A percentile compares a stretch with the other conserved stretches of the same genome.
Evolutionary conservation across 2,888 invertebrate genomes (phyloP).

Genomic region (Rutpela maculata): DNA sequence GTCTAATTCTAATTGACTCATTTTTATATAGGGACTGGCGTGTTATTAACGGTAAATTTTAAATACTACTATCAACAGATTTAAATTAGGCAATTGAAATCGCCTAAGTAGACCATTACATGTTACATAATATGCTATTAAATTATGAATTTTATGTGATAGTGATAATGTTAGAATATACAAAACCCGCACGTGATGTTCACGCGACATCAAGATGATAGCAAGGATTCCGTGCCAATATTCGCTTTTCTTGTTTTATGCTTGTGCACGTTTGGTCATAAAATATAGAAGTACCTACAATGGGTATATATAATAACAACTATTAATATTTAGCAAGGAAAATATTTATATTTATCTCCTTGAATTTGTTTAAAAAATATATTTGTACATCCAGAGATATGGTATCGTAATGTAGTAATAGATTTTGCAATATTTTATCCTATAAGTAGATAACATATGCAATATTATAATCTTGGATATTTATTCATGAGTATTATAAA

Average conservation of each 20-base stretch:
- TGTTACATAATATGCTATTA: neutral
- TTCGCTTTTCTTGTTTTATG: neutral
- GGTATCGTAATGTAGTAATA: constrained; percentile 7
- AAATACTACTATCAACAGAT: neutral
- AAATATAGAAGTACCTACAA: neutral
- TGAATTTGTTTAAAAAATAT: neutral
- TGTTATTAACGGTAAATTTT: neutral
- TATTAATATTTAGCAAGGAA: no score
- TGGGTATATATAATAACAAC: no score
- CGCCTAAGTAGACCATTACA: neutral
- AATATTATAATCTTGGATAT: no score
- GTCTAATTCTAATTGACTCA: no score
- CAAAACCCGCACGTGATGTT: neutral
- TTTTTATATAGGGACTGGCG: no score
- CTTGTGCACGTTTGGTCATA: no score
- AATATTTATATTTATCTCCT: neutral
- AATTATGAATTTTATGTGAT: neutral
- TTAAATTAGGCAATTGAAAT: neutral
- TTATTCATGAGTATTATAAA: no score
- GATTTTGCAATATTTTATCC: neutral
- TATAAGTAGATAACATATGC: neutral
- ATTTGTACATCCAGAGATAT: constrained; percentile 1
- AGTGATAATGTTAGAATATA: neutral
- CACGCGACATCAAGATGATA: neutral
- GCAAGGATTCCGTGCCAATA: neutral